Percentiles rank a stretch among this genome's conserved stretches.
These are phyloP conservation scores for Epinotia brunnichana DNA, from an alignment of 2,888 invertebrate genomes.

Conservation along the genomic window DNA sequence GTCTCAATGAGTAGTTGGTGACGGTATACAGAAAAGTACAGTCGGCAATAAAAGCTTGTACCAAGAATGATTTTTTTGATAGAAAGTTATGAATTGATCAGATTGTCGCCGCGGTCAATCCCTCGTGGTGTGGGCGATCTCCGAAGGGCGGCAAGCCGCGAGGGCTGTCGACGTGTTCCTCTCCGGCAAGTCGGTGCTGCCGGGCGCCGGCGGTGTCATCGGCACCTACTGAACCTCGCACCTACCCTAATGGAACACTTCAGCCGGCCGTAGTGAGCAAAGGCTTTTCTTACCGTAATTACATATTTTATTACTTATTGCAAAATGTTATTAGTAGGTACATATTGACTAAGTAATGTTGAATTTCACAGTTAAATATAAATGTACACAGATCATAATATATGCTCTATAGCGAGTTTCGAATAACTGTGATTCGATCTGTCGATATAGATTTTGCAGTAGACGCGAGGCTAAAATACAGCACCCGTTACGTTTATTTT, in stretches of 20 bases:
- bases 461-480: conserved; percentile 22
- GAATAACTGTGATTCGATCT: neutral
- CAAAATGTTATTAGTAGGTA: conserved; percentile 1
- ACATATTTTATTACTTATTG: conserved; percentile 18
- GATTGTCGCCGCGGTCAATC: conserved; percentile 99
- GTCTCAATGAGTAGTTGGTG: no score
- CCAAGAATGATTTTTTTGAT: no score
- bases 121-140: conserved; percentile 98
- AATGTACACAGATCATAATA: conserved; percentile 9
- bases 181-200: conserved; percentile 90
- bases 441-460: neutral
- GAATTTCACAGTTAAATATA: conserved; percentile 20
- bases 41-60: no score
- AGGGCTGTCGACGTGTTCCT: conserved; percentile 95
- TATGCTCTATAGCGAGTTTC: conserved; percentile 24
- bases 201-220: conserved; percentile 96
- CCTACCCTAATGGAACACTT: neutral
- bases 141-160: conserved; percentile 99
- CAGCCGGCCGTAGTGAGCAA: neutral
- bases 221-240: conserved; percentile 60
- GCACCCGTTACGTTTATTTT: conserved; percentile 8
- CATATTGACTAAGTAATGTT: conserved; percentile 15
- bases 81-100: no score
- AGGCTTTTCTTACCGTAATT: conserved; percentile 11
- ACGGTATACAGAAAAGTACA: no score